A percentile compares a stretch with the other conserved stretches of the same genome.
These are phyloP conservation scores for Synanceia verrucosa DNA, from an alignment of 2,797 vertebrate genomes.

Conservation along the genomic window DNA sequence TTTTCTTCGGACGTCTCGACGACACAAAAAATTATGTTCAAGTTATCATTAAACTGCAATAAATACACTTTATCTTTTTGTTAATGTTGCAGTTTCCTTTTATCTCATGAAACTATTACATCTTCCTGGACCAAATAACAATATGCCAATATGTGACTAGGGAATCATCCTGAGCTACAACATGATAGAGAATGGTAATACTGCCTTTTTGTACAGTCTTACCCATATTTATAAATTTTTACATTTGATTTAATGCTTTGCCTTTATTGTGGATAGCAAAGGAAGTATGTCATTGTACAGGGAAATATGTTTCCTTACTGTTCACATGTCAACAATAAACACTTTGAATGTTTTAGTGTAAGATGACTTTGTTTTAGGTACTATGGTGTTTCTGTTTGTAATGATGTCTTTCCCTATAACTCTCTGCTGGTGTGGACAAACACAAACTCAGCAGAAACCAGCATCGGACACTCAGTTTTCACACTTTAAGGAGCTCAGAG, in stretches of 20 bases:
- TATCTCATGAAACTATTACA: background rate
- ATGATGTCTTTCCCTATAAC: background rate
- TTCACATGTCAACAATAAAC: too few relatives aligned
- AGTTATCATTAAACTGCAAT: background rate
- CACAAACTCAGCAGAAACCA: conserved; percentile 9
- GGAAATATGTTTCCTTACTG: too few relatives aligned
- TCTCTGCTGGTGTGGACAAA: conserved; percentile 4
- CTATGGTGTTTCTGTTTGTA: background rate
- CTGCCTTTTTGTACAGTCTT: too few relatives aligned
- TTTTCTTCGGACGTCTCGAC: background rate
- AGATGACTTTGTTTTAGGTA: background rate
- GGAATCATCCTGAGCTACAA: too few relatives aligned
- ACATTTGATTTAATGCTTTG: too few relatives aligned
- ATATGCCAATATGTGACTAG: too few relatives aligned
- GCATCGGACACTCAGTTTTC: background rate
- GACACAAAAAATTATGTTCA: background rate
- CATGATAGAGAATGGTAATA: too few relatives aligned
- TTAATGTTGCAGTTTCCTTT: background rate
- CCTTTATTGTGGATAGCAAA: too few relatives aligned
- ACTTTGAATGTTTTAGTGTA: background rate
- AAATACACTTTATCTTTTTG: background rate
- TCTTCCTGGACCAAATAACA: too few relatives aligned
- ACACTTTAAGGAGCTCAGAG: background rate
- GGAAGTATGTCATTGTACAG: too few relatives aligned
- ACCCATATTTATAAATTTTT: too few relatives aligned